Conservation (phyloP, 2,888 invertebrate genomes). For the Timema podura region DNA sequence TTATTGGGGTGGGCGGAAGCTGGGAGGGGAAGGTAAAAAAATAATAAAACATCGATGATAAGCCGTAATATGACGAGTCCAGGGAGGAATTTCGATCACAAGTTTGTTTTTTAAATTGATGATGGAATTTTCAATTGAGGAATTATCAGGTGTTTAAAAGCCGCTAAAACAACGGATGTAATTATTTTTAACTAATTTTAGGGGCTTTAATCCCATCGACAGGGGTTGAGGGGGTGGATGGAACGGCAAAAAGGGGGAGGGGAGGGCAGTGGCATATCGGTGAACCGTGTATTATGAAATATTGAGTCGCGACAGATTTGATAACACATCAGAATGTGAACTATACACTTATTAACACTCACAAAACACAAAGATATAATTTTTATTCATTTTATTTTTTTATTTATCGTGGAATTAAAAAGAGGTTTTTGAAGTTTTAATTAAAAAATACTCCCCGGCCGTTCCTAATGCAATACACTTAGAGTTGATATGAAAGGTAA, state of each 20-base stretch:
- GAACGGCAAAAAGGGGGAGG: constrained; percentile 11
- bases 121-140: constrained; percentile 26
- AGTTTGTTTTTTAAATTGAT: not conserved
- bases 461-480: no score
- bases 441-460: no score
- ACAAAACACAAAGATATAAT: no score
- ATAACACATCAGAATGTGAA: not conserved
- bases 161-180: constrained; percentile 24
- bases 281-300: constrained; percentile 14
- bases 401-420: no score
- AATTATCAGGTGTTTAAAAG: constrained; percentile 28
- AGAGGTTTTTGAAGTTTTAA: no score
- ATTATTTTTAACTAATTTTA: constrained; percentile 28
- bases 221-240: not conserved
- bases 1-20: constrained; percentile 14
- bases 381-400: no score
- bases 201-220: constrained; percentile 14
- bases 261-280: not conserved
- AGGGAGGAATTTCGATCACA: constrained; percentile 25
- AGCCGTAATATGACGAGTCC: constrained; percentile 18
- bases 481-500: no score
- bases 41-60: constrained; percentile 7
- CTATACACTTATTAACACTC: no score
- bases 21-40: not conserved
- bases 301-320: constrained; percentile 14